Evolutionary conservation across 2,113 vertebrate species (phyloP).

Genomic region (Entosphenus tridentatus): DNA sequence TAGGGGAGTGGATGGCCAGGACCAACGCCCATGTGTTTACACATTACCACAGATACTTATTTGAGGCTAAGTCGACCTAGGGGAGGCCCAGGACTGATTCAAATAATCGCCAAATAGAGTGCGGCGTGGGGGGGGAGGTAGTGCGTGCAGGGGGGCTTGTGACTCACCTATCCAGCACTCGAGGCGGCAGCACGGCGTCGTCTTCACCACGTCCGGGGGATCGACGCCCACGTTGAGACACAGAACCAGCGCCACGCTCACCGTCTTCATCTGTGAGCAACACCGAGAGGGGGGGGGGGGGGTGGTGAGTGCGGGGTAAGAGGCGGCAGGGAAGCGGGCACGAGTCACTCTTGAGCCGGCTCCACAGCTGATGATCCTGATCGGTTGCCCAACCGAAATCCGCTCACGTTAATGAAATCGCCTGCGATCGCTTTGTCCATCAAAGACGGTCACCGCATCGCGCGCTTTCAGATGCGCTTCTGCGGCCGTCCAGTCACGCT

Average conservation of each 20-base stretch:
- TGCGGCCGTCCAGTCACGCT: no score
- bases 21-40: no score
- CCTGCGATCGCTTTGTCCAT: no score
- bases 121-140: no score
- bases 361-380: not conserved
- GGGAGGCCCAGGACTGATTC: no score
- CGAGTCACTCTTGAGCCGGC: not conserved
- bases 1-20: no score
- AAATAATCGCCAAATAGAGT: no score
- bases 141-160: no score
- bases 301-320: not conserved
- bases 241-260: constrained; percentile 86
- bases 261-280: constrained; percentile 75
- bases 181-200: constrained; percentile 71
- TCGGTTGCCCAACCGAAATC: not conserved
- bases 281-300: not conserved
- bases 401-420: not conserved
- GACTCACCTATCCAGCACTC: constrained; percentile 92
- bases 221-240: constrained; percentile 95
- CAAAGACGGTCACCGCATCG: no score
- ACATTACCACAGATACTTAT: no score
- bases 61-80: no score
- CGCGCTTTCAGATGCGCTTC: no score
- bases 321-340: not conserved
- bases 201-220: constrained; percentile 93